Evolutionary conservation across 2,888 invertebrate species (phyloP), one percentile per base, ranked within the genome.

Genomic region (Apodemia hepburni): DNA sequence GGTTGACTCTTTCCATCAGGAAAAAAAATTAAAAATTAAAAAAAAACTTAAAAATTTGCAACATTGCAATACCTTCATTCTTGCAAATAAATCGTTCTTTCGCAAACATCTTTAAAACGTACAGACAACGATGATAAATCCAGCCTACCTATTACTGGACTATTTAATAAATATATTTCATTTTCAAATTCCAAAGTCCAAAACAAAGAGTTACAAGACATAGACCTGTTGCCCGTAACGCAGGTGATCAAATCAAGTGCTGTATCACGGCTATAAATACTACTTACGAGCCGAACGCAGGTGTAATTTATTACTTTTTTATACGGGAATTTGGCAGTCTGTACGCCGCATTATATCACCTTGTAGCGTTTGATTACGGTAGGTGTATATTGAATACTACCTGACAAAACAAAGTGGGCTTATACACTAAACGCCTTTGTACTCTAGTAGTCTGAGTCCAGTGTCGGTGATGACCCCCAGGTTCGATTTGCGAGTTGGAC

Each of bases 301-400:
- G 57, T 57, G 57, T 57, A 27, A 57, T 57, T 57, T 57, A 57
- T 57, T 57, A 57, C 57, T 57, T 57, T 57, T 57, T 57, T 57
- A 57, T 57, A 29, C 29, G 27, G 7, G 27, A 29, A 57, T 57
- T 57, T 27, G 12, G 57, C 57, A 57, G 47, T 17, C 17, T 47
- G 47, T 17, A 47, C 47, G 17, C 42, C 47, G 47, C 17, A 9
- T 47, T 47, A 47, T 47, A 47, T 47, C n/a, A 47, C 47, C 47
- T 47, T 47, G 47, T 47, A 47, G 17, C 42, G 15, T 47, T 47
- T 47, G 17, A 47, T 47, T 47, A 17, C 8, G 8, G 47, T 47
- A 47, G 17, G 47, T 17, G 17, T 17, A 47, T 17, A 47, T 17
- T 47, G 7, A 7, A 45, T n/a, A 45, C 15, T 45, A n/a, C n/a